Conservation (phyloP, 2,113 vertebrate genomes). For the Siniperca knerii region DNA sequence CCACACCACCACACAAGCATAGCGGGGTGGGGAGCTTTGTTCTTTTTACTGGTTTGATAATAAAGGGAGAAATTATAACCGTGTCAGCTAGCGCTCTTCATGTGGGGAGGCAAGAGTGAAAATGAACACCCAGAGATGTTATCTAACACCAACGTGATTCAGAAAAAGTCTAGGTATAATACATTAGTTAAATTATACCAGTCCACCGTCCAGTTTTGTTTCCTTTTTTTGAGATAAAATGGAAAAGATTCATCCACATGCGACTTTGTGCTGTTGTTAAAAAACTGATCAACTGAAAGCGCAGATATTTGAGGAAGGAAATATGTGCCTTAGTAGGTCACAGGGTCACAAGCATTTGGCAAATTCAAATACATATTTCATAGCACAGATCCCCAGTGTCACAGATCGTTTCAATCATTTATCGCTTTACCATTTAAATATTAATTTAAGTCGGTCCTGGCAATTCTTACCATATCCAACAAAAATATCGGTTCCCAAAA, state of each 20-base stretch:
- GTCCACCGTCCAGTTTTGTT: background rate
- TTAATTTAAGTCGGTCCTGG: slow-evolving; percentile 27
- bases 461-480: slow-evolving; percentile 8
- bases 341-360: slow-evolving; percentile 31
- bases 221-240: background rate
- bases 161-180: background rate
- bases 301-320: background rate
- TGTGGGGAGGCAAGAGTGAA: slow-evolving; percentile 1
- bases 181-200: background rate
- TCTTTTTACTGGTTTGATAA: slow-evolving; percentile 60
- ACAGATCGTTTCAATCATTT: slow-evolving; percentile 45
- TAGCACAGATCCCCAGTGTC: slow-evolving; percentile 23
- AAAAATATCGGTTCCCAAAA: slow-evolving; percentile 15
- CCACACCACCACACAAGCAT: slow-evolving; percentile 45
- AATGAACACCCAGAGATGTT: slow-evolving; percentile 41
- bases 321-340: slow-evolving; percentile 9
- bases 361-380: slow-evolving; percentile 55
- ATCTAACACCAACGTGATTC: background rate
- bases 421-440: slow-evolving; percentile 51
- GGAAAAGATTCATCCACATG: background rate
- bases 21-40: slow-evolving; percentile 59
- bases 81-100: slow-evolving; percentile 20
- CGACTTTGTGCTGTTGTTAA: background rate
- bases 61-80: slow-evolving; percentile 64
- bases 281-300: background rate